These are phyloP conservation scores for Allacma fusca DNA, from an alignment of 2,888 invertebrate genomes.

Conservation along the genomic window DNA sequence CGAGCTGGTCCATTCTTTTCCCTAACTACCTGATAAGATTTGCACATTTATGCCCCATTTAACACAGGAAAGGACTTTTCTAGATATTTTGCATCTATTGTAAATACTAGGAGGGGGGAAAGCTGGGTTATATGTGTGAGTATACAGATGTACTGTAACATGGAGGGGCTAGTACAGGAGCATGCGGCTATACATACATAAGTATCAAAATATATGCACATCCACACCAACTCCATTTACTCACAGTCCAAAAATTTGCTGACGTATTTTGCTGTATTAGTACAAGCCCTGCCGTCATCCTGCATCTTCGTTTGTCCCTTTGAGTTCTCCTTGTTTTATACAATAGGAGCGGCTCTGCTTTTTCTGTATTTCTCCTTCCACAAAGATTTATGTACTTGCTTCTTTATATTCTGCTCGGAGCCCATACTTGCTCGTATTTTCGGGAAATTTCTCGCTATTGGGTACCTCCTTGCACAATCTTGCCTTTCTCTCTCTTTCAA, in stretches of 20 bases:
- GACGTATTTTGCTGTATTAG: slow-evolving; percentile 12
- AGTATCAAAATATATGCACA: not conserved
- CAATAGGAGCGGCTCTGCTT: not conserved
- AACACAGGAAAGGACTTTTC: slow-evolving; percentile 28
- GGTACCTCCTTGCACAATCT: no score
- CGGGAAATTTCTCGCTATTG: no score
- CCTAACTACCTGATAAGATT: slow-evolving; percentile 35
- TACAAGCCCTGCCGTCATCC: slow-evolving; percentile 2
- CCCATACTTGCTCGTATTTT: no score
- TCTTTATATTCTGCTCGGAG: no score
- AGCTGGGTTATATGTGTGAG: no score
- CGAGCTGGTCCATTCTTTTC: not conserved
- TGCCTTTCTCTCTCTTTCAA: no score
- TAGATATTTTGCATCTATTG: slow-evolving; percentile 19
- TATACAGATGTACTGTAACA: no score
- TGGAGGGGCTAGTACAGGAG: not conserved
- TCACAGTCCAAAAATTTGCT: slow-evolving; percentile 11
- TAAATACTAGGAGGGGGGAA: no score
- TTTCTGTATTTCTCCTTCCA: not conserved
- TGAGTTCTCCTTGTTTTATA: not conserved
- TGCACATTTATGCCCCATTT: slow-evolving; percentile 34
- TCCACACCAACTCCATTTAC: not conserved
- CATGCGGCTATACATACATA: not conserved
- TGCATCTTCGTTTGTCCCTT: not conserved
- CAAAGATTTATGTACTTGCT: no score